Evolutionary conservation across 2,797 vertebrate genomes (phyloP).

Genomic region (Erpetoichthys calabaricus): DNA sequence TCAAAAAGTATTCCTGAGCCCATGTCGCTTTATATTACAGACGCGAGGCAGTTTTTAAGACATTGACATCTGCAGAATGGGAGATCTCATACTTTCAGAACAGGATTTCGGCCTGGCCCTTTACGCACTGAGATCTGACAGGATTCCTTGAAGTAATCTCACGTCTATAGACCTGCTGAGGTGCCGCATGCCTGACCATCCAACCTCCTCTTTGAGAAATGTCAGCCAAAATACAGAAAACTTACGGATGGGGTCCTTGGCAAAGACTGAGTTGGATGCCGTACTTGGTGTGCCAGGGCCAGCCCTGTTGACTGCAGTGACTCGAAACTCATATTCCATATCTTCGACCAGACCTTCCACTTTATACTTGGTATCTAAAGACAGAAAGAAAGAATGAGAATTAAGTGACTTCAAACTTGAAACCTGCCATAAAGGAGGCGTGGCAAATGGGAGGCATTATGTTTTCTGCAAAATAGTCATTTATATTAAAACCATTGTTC

Average conservation of each 20-base stretch:
- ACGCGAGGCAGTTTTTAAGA: no score
- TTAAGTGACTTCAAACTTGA: background rate
- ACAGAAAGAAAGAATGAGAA: background rate
- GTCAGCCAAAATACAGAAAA: background rate
- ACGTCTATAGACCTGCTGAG: background rate
- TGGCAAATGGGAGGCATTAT: background rate
- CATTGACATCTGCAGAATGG: no score
- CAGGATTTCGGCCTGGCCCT: background rate
- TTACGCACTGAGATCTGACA: background rate
- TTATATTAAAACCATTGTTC: no score
- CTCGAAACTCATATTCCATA: constrained; percentile 44
- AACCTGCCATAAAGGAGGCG: no score
- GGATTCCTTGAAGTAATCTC: background rate
- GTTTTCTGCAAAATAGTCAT: no score
- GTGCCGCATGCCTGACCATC: background rate
- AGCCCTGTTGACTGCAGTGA: constrained; percentile 37
- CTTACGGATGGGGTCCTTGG: constrained; percentile 42
- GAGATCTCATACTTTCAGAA: no score
- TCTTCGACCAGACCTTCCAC: constrained; percentile 37
- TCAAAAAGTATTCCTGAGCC: no score
- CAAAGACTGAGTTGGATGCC: constrained; percentile 28
- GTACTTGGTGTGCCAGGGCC: constrained; percentile 34
- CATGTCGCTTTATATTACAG: no score
- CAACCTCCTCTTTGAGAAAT: no score
- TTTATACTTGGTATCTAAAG: constrained; percentile 31